Base-by-base conservation (phyloP, 2,113 vertebrate genomes). In the Capra hircus region DNA sequence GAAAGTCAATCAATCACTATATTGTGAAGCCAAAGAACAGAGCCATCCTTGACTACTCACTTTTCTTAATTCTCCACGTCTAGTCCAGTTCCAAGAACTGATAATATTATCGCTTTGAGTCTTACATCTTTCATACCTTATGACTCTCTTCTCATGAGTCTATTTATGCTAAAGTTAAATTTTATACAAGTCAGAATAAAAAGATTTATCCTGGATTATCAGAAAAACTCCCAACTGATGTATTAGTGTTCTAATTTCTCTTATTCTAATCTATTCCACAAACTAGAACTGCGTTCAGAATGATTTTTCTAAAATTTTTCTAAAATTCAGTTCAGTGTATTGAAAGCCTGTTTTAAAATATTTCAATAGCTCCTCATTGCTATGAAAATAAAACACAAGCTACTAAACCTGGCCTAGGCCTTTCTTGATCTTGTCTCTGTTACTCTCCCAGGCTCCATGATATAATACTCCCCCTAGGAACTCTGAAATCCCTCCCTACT, bases 391-490 rank as follows among this genome's bases (percentile, higher is more conserved):
- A 88, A 92, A 40, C 50, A 74, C 2, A 33, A 71, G 8, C 7
- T 25, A 48, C 52, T 28, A 14, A n/a, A 13, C 7, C 1, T 55
- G 30, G 43, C 10, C 25, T 40, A 7, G 3, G 4, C n/a, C 19
- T 40, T 71, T 33, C 25, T 80, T 45, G 12, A 4, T 28, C 48
- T 25, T 0, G 7, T 15, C 19, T 78, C 77, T 80, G n/a, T 6
- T 33, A 3, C 7, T 11, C 9, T 48, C 9, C 27, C 11, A 25
- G 33, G 4, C 1, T 28, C 6, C 4, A 33, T 30, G 50, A 12
- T 30, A 3, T 14, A 52, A 19, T 3, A 50, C 45, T 33, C 33
- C 36, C 21, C 23, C 15, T 45, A 4, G 6, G 15, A 10, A 36
- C 6, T 17, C 28, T 88, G 71, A 16, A 11, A 30, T 81, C 27